Evolutionary conservation across 2,888 invertebrate genomes (phyloP).

Genomic region (Emmelina monodactyla): DNA sequence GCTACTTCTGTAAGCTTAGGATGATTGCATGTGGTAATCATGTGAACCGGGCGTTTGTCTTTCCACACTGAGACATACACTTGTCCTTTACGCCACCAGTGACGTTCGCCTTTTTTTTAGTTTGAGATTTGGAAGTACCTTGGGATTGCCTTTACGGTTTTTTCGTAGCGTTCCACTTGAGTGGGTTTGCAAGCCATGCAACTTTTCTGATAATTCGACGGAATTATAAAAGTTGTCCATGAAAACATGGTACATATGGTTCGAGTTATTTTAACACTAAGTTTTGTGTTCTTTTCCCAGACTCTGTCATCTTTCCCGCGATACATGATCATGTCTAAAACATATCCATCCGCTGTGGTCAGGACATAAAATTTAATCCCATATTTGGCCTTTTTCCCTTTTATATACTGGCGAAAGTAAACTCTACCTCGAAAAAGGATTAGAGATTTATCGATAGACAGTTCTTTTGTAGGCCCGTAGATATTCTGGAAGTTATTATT

Average conservation of each 20-base stretch:
- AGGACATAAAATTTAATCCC: slow-evolving; percentile 18
- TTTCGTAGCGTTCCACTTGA: slow-evolving; percentile 12
- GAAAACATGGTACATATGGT: not conserved
- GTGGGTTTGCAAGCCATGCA: slow-evolving; percentile 10
- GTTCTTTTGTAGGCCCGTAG: slow-evolving; percentile 13
- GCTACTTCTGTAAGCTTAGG: slow-evolving; percentile 6
- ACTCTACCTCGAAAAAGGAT: slow-evolving; percentile 16
- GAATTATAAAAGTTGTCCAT: slow-evolving; percentile 11
- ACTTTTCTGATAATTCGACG: slow-evolving; percentile 9
- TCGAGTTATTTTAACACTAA: not conserved
- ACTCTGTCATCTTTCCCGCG: slow-evolving; percentile 11
- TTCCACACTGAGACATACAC: slow-evolving; percentile 13
- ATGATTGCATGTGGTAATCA: slow-evolving; percentile 13
- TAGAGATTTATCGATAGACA: slow-evolving; percentile 17
- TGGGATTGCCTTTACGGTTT: slow-evolving; percentile 14
- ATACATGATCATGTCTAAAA: slow-evolving; percentile 17
- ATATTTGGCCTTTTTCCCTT: slow-evolving; percentile 17
- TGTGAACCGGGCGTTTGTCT: slow-evolving; percentile 12
- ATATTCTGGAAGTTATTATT: slow-evolving; percentile 14
- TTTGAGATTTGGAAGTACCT: slow-evolving; percentile 7
- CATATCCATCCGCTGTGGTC: slow-evolving; percentile 17
- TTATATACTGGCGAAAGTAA: slow-evolving; percentile 18
- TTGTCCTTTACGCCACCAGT: slow-evolving; percentile 11
- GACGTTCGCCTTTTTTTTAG: slow-evolving; percentile 14
- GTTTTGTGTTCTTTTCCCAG: not conserved